Evolutionary conservation across 2,888 invertebrate genomes (phyloP), one percentile per base, ranked within the genome.

Genomic region (Gandaritis pyraliata): DNA sequence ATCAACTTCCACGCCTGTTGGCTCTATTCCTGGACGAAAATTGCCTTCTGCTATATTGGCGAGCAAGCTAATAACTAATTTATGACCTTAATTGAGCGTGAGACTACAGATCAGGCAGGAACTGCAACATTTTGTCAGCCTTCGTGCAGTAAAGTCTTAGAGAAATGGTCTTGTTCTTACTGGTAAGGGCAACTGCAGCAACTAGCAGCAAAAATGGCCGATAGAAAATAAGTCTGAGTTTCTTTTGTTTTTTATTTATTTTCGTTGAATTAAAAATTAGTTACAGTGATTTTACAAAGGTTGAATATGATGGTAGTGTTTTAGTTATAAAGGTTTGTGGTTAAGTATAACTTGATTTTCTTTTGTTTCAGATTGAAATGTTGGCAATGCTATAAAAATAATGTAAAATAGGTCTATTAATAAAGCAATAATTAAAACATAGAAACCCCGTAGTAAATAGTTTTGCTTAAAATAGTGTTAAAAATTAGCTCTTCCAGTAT

Each of bases 361-460:
- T 53, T 74, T 89, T 88, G 87, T 91, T 91, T 65, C 90, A 90
- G 71, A 64, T 71, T 71, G 70, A 43, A 56, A 68, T 62, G 56
- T 53, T 46, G 62, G 30, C 52, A 60, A 48, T 48, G 58, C 52
- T 49, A 52, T 46, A 52, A 47, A 29, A 52, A 50, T 13, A 47
- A 16, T 33, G 55, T 56, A 52, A 52, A 52, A 57, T 75, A 83
- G 82, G 84, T 88, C 85, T 88, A 89, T 85, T 85, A 85, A 23
- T 73, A 79, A 89, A 90, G 89, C 89, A 90, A 90, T 90, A 90
- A 86, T 77, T 74, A 67, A 76, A 83, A 80, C 74, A 59, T 85
- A 84, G 81, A 86, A 90, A 90, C 90, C 90, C 90, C 88, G 74
- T 88, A 84, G 62, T n/a, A 46, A 56, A 18, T 58, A 61, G 77